Evolutionary conservation across 1,140 invertebrate species (phyloP).

Genomic region (Anthonomus grandis): DNA sequence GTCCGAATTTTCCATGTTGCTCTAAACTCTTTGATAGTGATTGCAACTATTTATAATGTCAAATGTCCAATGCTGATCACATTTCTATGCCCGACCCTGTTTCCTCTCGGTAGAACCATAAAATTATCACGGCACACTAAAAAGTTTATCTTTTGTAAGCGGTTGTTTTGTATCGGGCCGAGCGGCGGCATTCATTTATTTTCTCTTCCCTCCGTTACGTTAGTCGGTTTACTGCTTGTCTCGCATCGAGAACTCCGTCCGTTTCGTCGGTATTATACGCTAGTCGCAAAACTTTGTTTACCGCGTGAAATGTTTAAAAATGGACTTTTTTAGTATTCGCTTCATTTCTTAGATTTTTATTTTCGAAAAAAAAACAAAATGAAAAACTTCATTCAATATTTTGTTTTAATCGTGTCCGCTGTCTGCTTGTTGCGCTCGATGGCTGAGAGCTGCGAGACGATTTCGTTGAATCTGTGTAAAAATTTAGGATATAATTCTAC

Average conservation of each 20-base stretch:
- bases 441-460: slow-evolving; percentile 67
- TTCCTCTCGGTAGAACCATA: slow-evolving; percentile 14
- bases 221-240: slow-evolving; percentile 26
- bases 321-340: background rate
- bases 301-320: slow-evolving; percentile 1
- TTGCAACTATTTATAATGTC: no score
- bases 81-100: no score
- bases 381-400: slow-evolving; percentile 17
- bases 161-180: slow-evolving; percentile 37
- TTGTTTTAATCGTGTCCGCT: slow-evolving; percentile 7
- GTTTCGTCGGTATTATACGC: slow-evolving; percentile 6
- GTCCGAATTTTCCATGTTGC: no score
- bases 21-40: no score
- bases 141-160: slow-evolving; percentile 41
- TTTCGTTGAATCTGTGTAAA: slow-evolving; percentile 75
- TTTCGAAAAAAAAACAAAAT: no score
- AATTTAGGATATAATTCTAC: slow-evolving; percentile 85
- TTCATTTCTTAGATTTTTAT: no score
- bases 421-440: background rate
- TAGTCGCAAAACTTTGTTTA: background rate
- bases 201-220: slow-evolving; percentile 26
- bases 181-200: slow-evolving; percentile 38
- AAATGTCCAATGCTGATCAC: no score
- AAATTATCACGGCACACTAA: slow-evolving; percentile 35
- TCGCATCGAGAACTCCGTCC: slow-evolving; percentile 23